phyloP scores from a whole-genome alignment of 2,113 vertebrate genomes.

The Willisornis vidua region DNA sequence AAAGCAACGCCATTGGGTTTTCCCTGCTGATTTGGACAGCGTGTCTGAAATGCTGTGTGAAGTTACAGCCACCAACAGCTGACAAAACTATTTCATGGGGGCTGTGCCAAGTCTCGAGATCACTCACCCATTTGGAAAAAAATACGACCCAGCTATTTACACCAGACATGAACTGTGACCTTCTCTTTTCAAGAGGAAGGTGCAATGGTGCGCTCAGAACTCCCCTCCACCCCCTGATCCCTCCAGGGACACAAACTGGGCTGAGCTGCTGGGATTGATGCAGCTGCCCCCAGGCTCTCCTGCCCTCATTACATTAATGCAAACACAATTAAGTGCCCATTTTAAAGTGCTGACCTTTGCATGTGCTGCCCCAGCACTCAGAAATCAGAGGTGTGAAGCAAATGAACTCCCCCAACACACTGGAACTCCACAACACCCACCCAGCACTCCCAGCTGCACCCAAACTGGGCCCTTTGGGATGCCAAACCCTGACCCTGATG shows the following conservation, averaged over 20 bases:
- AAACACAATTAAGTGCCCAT: not conserved
- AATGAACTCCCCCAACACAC: accelerated
- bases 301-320: not conserved
- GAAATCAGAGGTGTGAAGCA: not conserved
- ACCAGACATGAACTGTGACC: slow-evolving; percentile 21
- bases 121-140: slow-evolving; percentile 21
- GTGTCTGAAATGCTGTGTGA: not conserved
- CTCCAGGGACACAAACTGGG: accelerated
- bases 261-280: not conserved
- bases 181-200: not conserved
- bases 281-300: not conserved
- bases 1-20: not conserved
- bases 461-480: not conserved
- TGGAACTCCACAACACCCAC: not conserved
- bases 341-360: not conserved
- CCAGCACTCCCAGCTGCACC: not conserved
- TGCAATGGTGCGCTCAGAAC: not conserved
- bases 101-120: not conserved
- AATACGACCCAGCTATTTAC: slow-evolving; percentile 11
- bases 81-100: not conserved
- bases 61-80: slow-evolving; percentile 31
- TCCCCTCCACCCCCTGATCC: not conserved
- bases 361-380: not conserved
- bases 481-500: not conserved
- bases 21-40: not conserved